Conservation (phyloP, 1,140 invertebrate genomes). For the Homalodisca vitripennis region DNA sequence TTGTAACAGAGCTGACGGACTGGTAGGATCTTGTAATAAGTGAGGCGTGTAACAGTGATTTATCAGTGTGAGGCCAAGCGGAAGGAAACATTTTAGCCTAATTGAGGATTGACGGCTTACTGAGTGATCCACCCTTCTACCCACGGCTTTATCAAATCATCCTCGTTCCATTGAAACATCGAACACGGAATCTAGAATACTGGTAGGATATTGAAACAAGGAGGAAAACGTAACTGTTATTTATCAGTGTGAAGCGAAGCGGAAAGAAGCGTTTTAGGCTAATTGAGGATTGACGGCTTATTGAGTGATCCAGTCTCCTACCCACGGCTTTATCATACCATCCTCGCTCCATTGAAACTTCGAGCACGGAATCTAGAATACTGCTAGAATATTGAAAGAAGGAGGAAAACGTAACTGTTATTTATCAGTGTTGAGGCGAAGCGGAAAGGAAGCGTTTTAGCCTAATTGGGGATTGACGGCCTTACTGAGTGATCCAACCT, state of each 20-base stretch:
- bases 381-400: neutral
- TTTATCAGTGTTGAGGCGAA: neutral
- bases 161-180: neutral
- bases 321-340: neutral
- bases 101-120: neutral
- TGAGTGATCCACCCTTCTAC: neutral
- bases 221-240: neutral
- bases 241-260: neutral
- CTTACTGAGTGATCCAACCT: neutral
- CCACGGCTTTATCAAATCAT: neutral
- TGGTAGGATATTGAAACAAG: neutral
- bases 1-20: no score
- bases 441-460: neutral
- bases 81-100: neutral
- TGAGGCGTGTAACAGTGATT: no score
- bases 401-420: neutral
- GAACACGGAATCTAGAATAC: neutral
- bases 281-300: neutral
- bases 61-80: no score
- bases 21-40: no score
- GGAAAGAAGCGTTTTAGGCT: neutral
- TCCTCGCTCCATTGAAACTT: neutral
- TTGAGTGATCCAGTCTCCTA: neutral
- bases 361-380: neutral
- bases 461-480: slow-evolving; percentile 12